These are phyloP conservation scores for Machimus rusticus DNA, from an alignment of 2,888 invertebrate species.

Conservation along the genomic window DNA sequence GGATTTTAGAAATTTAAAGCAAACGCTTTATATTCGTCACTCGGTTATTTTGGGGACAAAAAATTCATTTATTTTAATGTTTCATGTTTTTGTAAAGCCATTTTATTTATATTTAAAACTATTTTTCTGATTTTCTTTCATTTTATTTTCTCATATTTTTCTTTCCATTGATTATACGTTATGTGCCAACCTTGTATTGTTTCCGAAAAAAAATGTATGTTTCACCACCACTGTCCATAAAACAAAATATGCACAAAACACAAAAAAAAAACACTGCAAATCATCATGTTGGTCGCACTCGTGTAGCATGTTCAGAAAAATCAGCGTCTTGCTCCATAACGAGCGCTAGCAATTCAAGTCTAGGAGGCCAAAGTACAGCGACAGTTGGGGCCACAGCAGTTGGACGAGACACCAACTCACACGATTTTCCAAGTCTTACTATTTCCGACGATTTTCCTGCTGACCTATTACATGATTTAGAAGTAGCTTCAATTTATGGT, in stretches of 20 bases:
- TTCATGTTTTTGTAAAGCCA: not conserved
- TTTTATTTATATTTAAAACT: not conserved
- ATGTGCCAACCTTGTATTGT: not conserved
- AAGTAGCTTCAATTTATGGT: constrained; percentile 61
- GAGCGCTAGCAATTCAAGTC: constrained; percentile 60
- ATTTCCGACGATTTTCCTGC: constrained; percentile 62
- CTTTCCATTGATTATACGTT: constrained; percentile 26
- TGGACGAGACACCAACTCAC: constrained; percentile 59
- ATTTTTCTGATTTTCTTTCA: not conserved
- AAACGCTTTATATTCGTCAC: too few relatives aligned
- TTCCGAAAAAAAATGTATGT: not conserved
- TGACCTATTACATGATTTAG: constrained; percentile 61
- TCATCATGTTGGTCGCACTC: not conserved
- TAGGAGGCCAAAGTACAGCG: constrained; percentile 59
- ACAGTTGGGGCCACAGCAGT: constrained; percentile 55
- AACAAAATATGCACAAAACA: not conserved
- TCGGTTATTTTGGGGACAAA: too few relatives aligned
- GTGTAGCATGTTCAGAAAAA: constrained; percentile 61
- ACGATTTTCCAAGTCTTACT: constrained; percentile 64
- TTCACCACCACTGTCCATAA: not conserved
- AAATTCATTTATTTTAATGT: too few relatives aligned
- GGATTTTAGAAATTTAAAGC: too few relatives aligned
- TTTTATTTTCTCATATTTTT: constrained; percentile 1
- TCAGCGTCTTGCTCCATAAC: constrained; percentile 60
- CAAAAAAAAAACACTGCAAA: not conserved